Conservation (phyloP, 2,888 invertebrate species). For the Thymelicus sylvestris region DNA sequence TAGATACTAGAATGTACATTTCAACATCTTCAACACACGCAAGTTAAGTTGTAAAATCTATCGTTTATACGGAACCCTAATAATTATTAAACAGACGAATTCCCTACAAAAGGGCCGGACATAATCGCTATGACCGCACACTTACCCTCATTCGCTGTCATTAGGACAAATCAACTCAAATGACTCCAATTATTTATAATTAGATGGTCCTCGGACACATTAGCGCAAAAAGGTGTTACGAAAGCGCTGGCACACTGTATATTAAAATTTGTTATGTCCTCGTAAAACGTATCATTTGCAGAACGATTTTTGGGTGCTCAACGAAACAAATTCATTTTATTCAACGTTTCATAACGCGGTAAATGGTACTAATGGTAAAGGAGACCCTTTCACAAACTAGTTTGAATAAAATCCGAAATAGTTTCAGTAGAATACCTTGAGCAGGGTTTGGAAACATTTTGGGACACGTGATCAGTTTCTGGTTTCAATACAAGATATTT, state of each 20-base stretch:
- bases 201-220: slow-evolving; percentile 68
- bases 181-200: slow-evolving; percentile 75
- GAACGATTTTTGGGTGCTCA: slow-evolving; percentile 59
- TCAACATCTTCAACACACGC: too few species aligned
- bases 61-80: background rate
- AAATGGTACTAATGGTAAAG: background rate
- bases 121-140: slow-evolving; percentile 57
- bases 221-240: slow-evolving; percentile 78
- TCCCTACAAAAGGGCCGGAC: slow-evolving; percentile 55
- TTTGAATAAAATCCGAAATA: too few species aligned
- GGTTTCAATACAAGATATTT: too few species aligned
- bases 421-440: too few species aligned
- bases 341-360: slow-evolving; percentile 26
- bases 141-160: slow-evolving; percentile 72
- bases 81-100: slow-evolving; percentile 50
- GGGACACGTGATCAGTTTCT: too few species aligned
- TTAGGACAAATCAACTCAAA: slow-evolving; percentile 75
- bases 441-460: too few species aligned
- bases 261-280: slow-evolving; percentile 63
- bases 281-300: slow-evolving; percentile 60
- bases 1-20: too few species aligned
- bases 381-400: too few species aligned
- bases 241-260: slow-evolving; percentile 49
- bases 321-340: slow-evolving; percentile 38
- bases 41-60: too few species aligned